Evolutionary conservation across 2,888 invertebrate species (phyloP).

Genomic region (Microplitis manilae): DNA sequence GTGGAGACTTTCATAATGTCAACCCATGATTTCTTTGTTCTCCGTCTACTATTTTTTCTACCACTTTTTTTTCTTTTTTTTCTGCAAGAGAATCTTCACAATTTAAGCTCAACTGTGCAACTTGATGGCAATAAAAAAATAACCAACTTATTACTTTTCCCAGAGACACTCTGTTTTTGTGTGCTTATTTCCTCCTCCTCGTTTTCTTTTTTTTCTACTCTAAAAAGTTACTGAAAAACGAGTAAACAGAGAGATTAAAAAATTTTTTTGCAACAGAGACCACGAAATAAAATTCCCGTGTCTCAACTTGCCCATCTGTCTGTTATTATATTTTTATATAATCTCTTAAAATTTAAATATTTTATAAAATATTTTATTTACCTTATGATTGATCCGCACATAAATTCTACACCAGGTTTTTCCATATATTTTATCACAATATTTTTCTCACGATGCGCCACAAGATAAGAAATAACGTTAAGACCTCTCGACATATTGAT

Average conservation of each 20-base stretch:
- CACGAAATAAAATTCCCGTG: too few relatives aligned
- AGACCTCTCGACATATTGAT: constrained; percentile 39
- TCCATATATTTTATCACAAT: constrained; percentile 34
- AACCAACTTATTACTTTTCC: background rate
- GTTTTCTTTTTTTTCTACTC: background rate
- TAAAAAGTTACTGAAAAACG: background rate
- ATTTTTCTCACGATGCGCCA: constrained; percentile 28
- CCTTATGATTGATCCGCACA: background rate
- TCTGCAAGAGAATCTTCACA: background rate
- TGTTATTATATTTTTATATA: too few relatives aligned
- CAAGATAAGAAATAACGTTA: constrained; percentile 36
- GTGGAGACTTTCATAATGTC: background rate
- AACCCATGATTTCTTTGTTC: constrained; percentile 15
- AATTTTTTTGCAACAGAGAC: background rate
- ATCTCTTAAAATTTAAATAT: too few relatives aligned
- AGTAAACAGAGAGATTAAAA: background rate
- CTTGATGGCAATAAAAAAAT: constrained; percentile 1
- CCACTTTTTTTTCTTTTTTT: background rate
- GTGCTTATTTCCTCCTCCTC: background rate
- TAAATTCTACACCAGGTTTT: background rate
- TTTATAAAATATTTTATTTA: background rate
- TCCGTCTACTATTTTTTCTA: background rate
- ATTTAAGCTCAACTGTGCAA: constrained; percentile 2
- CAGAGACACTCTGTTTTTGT: background rate
- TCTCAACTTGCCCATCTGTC: too few relatives aligned